Conservation (phyloP, 2,888 invertebrate species). For the Prenolepis imparis region DNA sequence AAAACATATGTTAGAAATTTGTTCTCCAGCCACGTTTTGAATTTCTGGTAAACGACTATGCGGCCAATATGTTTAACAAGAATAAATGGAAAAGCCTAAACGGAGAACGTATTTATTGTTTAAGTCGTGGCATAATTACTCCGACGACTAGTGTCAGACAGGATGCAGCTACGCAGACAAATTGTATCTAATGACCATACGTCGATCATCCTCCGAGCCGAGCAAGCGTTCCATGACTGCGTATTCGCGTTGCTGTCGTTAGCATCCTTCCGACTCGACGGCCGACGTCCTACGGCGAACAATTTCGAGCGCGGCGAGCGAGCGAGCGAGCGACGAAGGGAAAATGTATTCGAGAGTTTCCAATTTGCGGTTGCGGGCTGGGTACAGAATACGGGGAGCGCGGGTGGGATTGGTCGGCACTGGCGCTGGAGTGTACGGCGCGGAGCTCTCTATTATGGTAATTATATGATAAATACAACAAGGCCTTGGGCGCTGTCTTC, state of each 20-base stretch:
- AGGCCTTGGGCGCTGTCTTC: constrained; percentile 83
- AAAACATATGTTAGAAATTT: neutral
- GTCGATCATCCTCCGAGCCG: constrained; percentile 54
- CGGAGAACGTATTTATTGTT: constrained; percentile 36
- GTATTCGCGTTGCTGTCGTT: constrained; percentile 60
- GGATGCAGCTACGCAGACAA: constrained; percentile 51
- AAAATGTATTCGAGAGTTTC: constrained; percentile 85
- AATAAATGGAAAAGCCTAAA: constrained; percentile 3
- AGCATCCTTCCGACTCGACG: constrained; percentile 60
- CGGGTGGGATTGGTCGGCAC: constrained; percentile 63
- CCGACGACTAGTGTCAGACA: constrained; percentile 50
- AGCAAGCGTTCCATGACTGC: constrained; percentile 48
- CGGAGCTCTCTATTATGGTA: constrained; percentile 86
- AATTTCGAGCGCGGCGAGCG: constrained; percentile 69
- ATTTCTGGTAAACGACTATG: neutral
- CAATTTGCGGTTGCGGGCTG: constrained; percentile 84
- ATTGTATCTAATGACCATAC: constrained; percentile 57
- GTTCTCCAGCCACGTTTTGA: neutral
- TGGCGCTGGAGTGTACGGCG: constrained; percentile 75
- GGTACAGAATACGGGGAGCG: constrained; percentile 61
- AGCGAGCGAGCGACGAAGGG: constrained; percentile 69
- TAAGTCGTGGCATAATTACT: constrained; percentile 50
- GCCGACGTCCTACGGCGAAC: constrained; percentile 71
- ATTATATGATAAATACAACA: constrained; percentile 86
- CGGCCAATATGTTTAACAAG: neutral